Conservation (phyloP, 2,113 vertebrate species). For the Phodopus roborovskii region DNA sequence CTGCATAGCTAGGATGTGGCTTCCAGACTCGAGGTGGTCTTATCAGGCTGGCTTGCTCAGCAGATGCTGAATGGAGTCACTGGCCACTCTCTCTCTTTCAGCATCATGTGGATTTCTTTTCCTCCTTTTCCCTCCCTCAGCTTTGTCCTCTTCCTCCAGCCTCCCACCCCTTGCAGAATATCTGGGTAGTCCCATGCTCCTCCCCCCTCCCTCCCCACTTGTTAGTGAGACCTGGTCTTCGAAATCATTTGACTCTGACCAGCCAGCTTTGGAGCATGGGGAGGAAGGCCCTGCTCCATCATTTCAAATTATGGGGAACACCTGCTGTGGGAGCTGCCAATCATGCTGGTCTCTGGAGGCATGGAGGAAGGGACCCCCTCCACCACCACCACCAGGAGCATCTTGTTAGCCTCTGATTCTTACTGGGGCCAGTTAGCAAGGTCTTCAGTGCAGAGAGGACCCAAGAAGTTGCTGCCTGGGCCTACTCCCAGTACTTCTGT, state of each 20-base stretch:
- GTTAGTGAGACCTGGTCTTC: background rate
- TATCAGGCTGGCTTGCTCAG: background rate
- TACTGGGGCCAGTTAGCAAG: background rate
- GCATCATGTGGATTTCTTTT: background rate
- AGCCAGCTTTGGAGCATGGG: background rate
- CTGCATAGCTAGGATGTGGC: background rate
- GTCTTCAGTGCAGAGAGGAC: background rate
- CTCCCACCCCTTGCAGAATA: background rate
- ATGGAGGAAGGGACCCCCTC: background rate
- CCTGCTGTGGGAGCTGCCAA: background rate
- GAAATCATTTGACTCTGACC: background rate
- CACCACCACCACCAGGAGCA: too few species aligned
- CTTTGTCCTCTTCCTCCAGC: background rate
- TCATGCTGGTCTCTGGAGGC: background rate
- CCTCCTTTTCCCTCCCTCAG: fast-evolving
- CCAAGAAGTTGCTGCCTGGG: background rate
- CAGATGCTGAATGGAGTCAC: background rate
- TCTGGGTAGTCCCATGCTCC: background rate
- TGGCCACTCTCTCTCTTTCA: background rate
- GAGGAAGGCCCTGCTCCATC: background rate
- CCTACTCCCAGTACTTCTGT: conserved; percentile 49
- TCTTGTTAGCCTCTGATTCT: background rate
- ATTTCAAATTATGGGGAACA: background rate
- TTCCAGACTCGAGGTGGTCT: background rate
- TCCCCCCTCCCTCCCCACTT: background rate